phyloP scores from a whole-genome alignment of 2,797 vertebrate genomes.

The Myotis vivesi region DNA sequence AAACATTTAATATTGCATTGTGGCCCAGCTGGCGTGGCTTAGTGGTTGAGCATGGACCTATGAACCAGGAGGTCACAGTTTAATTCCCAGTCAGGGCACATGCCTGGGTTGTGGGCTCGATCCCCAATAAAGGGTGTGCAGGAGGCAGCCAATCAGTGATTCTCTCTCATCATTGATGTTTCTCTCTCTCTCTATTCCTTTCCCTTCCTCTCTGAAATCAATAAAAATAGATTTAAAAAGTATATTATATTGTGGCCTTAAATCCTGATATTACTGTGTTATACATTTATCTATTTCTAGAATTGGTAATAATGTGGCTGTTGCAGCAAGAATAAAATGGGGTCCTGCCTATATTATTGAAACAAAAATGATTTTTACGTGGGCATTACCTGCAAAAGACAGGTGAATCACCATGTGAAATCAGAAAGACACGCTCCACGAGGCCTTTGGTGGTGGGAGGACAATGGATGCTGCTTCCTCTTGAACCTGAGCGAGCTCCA shows the following conservation, averaged over 20 bases:
- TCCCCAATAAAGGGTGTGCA: no score
- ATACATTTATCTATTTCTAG: neutral
- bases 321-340: neutral
- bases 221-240: no score
- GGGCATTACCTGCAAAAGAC: neutral
- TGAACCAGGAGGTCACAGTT: no score
- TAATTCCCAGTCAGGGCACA: no score
- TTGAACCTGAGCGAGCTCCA: accelerated
- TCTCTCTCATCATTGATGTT: no score
- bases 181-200: no score
- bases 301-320: neutral
- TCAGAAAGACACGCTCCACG: neutral
- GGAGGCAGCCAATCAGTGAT: no score
- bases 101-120: no score
- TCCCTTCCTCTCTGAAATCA: no score
- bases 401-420: neutral
- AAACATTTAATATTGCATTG: neutral
- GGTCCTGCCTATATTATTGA: neutral
- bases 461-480: neutral
- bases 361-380: neutral
- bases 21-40: neutral
- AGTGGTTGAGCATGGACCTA: no score
- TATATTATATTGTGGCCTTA: neutral
- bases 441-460: neutral
- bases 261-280: neutral